These are phyloP conservation scores for Ophioninae sp. DNA, from an alignment of 2,888 invertebrate genomes.

Conservation along the genomic window DNA sequence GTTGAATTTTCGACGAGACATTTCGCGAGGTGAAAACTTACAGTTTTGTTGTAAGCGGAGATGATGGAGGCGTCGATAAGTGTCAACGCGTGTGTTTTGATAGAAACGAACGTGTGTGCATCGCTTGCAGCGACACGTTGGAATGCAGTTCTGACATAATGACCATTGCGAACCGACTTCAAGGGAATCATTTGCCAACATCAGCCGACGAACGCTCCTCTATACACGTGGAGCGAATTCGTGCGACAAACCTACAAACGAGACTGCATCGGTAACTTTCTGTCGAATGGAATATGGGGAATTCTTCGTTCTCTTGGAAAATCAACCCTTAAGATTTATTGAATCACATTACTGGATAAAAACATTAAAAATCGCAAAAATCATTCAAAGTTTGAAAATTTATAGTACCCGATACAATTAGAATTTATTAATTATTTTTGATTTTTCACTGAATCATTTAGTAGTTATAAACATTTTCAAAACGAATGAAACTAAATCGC, in stretches of 20 bases:
- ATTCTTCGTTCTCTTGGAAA: neutral
- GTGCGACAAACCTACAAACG: conserved; percentile 37
- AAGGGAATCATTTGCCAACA: conserved; percentile 62
- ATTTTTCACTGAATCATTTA: too few relatives aligned
- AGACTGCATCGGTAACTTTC: conserved; percentile 19
- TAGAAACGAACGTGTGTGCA: conserved; percentile 45
- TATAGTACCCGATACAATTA: too few relatives aligned
- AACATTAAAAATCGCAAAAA: too few relatives aligned
- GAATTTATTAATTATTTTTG: too few relatives aligned
- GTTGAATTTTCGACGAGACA: neutral
- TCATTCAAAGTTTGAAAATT: too few relatives aligned
- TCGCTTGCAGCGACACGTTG: conserved; percentile 59
- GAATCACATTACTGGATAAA: too few relatives aligned
- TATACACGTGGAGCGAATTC: neutral
- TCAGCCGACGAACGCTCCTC: conserved; percentile 35
- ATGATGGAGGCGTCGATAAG: neutral
- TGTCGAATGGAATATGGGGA: conserved; percentile 8
- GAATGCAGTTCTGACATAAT: conserved; percentile 67
- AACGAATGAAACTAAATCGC: too few relatives aligned
- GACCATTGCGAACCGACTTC: conserved; percentile 57
- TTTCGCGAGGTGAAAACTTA: neutral
- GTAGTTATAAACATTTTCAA: too few relatives aligned
- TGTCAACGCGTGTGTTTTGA: neutral
- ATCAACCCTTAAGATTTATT: neutral
- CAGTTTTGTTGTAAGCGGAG: neutral